Conservation (phyloP, 1,140 invertebrate species). For the Leptinotarsa defecta region DNA sequence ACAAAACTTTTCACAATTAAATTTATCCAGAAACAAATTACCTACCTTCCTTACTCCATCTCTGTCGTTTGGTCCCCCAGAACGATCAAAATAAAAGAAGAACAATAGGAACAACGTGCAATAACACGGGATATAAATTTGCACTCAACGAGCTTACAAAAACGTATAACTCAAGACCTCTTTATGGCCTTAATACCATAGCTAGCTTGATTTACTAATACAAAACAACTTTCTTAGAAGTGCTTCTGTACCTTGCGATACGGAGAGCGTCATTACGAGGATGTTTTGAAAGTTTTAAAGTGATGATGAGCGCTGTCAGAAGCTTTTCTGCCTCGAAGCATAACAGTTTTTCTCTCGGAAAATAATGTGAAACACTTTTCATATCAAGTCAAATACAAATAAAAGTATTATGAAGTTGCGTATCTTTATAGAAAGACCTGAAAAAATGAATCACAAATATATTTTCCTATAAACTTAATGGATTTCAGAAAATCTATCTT, state of each 20-base stretch:
- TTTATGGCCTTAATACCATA: slow-evolving; percentile 12
- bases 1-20: too few species aligned
- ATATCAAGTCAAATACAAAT: too few species aligned
- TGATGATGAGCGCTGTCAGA: not conserved
- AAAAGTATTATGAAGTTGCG: too few species aligned
- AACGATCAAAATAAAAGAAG: not conserved
- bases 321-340: not conserved
- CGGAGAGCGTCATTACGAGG: not conserved
- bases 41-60: too few species aligned
- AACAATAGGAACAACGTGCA: not conserved
- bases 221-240: slow-evolving; percentile 1
- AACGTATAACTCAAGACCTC: not conserved
- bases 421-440: too few species aligned
- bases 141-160: slow-evolving; percentile 7
- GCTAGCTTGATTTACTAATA: slow-evolving; percentile 8
- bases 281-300: not conserved
- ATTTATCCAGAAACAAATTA: too few species aligned
- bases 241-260: slow-evolving; percentile 5
- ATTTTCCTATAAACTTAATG: too few species aligned
- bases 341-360: too few species aligned
- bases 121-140: slow-evolving; percentile 17
- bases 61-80: not conserved
- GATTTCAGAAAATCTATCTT: too few species aligned
- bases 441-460: too few species aligned
- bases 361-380: too few species aligned